These are phyloP conservation scores for Rhinophrynus dorsalis DNA, from an alignment of 2,797 vertebrate genomes.

Conservation along the genomic window DNA sequence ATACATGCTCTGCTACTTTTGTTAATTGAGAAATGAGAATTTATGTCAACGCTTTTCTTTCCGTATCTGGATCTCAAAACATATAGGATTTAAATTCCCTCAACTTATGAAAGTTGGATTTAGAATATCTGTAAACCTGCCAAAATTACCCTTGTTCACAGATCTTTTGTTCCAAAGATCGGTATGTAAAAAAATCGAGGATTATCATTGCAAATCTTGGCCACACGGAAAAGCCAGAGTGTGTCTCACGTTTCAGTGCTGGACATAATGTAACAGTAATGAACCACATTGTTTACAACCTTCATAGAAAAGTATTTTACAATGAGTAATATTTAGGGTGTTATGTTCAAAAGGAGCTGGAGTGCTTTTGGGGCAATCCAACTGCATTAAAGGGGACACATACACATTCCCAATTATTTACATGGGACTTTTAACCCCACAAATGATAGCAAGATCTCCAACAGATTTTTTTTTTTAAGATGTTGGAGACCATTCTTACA, in stretches of 20 bases:
- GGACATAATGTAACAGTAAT: background rate
- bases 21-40: constrained; percentile 1
- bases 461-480: no score
- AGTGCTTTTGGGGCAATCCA: no score
- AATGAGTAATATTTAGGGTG: no score
- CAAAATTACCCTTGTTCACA: constrained; percentile 9
- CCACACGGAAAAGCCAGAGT: background rate
- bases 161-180: constrained; percentile 5
- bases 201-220: background rate
- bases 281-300: background rate
- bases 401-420: no score
- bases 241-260: background rate
- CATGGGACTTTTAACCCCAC: no score
- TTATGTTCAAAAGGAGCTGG: background rate
- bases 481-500: no score
- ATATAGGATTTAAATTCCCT: background rate
- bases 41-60: constrained; percentile 4
- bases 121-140: background rate
- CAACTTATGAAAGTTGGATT: constrained; percentile 2
- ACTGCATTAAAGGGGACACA: no score
- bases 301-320: background rate
- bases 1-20: constrained; percentile 2
- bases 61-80: background rate
- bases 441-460: no score
- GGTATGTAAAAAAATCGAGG: background rate